Conservation (phyloP, 2,797 vertebrate genomes). For the Anomalospiza imberbis region DNA sequence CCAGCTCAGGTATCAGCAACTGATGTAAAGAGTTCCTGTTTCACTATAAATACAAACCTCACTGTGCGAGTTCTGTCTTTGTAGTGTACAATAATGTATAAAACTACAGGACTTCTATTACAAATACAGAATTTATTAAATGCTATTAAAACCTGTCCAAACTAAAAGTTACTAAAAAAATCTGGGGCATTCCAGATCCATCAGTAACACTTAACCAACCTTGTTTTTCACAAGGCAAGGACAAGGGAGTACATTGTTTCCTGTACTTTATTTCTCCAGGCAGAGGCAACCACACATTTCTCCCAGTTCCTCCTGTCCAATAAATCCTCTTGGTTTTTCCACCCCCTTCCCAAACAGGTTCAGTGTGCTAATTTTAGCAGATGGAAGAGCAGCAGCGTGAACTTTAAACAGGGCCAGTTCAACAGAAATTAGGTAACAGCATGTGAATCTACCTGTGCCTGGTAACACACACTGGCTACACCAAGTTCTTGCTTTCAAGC, state of each 20-base stretch:
- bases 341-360: neutral
- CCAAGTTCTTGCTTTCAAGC: neutral
- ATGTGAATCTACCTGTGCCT: neutral
- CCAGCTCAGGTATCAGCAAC: neutral
- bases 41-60: neutral
- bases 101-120: neutral
- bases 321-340: neutral
- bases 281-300: neutral
- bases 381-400: neutral
- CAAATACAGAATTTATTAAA: neutral
- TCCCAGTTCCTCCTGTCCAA: neutral
- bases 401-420: neutral
- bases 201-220: neutral
- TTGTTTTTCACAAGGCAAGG: constrained; percentile 7
- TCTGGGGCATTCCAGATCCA: neutral
- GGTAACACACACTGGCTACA: neutral
- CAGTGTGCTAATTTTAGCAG: neutral
- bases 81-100: neutral
- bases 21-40: neutral
- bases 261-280: constrained; percentile 25
- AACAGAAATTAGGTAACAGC: neutral
- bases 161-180: neutral
- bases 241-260: neutral
- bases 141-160: neutral
- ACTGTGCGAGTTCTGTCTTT: neutral